Evolutionary conservation across 92 coral and sea anemone species (phyloP).

Genomic region (Parazoanthus swiftii): DNA sequence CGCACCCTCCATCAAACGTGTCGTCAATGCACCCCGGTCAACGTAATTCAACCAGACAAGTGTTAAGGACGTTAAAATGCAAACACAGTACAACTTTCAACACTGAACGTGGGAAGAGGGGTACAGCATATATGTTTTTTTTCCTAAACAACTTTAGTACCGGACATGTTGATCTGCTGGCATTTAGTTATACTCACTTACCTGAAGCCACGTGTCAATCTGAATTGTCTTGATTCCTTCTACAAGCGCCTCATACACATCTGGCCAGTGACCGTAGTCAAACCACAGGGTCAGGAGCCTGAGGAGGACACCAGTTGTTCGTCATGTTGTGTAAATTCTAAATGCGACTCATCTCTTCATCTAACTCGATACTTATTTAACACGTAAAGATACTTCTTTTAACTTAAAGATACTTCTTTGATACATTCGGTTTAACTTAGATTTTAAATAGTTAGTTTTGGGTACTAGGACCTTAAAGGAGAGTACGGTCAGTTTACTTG

Average conservation of each 20-base stretch:
- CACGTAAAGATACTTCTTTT: too few relatives aligned
- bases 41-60: neutral
- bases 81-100: neutral
- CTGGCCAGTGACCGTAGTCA: slow-evolving; percentile 92
- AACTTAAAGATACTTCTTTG: too few relatives aligned
- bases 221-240: slow-evolving; percentile 98
- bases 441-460: too few relatives aligned
- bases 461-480: too few relatives aligned
- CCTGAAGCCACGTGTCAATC: slow-evolving; percentile 97
- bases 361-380: too few relatives aligned
- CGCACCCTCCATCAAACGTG: too few relatives aligned
- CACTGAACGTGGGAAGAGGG: neutral
- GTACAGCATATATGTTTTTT: neutral
- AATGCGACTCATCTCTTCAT: neutral
- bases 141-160: neutral
- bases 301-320: neutral
- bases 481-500: too few relatives aligned
- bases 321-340: neutral
- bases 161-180: too few relatives aligned
- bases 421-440: too few relatives aligned
- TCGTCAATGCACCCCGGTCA: too few relatives aligned
- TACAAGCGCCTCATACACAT: slow-evolving; percentile 94
- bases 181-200: neutral
- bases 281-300: slow-evolving; percentile 92
- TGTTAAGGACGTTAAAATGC: too few relatives aligned